Evolutionary conservation across 2,113 vertebrate species (phyloP), one percentile per base, ranked within the genome.

Genomic region (Edolisoma coerulescens): DNA sequence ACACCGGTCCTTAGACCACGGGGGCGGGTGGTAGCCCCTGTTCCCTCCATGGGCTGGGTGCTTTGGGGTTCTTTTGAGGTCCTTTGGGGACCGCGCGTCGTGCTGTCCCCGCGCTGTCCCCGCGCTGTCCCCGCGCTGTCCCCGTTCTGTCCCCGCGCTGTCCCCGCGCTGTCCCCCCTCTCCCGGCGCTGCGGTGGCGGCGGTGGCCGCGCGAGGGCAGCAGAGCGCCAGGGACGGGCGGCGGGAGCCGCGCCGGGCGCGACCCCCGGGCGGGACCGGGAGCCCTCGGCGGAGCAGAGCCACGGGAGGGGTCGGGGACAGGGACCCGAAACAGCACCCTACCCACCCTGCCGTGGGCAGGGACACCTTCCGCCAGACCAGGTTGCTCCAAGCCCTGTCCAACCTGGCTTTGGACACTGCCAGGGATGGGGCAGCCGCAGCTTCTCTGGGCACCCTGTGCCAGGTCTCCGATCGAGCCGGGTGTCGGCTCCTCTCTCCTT

Each of bases 111-210:
- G 7, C 16, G 16, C 30, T n/a, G 10, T 52, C 37, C n/a, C 21
- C 0, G 26, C 12, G 0, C 28, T 41, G 17, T 21, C 60, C 59
- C 26, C 10, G 35, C 52, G 9, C 16, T 52, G 50, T 53, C 52
- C 52, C 16, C 47, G 47, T 11, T 61, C 44, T n/a, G n/a, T n/a
- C 32, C 18, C 0, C 17, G 42, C 21, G 21, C 45, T 47, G 10
- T n/a, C n/a, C n/a, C n/a, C n/a, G n/a, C n/a, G n/a, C n/a, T n/a
- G n/a, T n/a, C n/a, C n/a, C n/a, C n/a, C n/a, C n/a, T 49, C 12
- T 41, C 30, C 30, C 49, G 15, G 47, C 27, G 9, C 74, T 44
- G 39, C n/a, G 6, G 22, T 61, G 37, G 16, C 39, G 24, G 79
- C 37, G 6, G 18, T 39, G 84, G 47, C 65, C 86, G 5, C 86